Evolutionary conservation across 2,113 vertebrate species (phyloP), one percentile per base, ranked within the genome.

Genomic region (Micromys minutus): DNA sequence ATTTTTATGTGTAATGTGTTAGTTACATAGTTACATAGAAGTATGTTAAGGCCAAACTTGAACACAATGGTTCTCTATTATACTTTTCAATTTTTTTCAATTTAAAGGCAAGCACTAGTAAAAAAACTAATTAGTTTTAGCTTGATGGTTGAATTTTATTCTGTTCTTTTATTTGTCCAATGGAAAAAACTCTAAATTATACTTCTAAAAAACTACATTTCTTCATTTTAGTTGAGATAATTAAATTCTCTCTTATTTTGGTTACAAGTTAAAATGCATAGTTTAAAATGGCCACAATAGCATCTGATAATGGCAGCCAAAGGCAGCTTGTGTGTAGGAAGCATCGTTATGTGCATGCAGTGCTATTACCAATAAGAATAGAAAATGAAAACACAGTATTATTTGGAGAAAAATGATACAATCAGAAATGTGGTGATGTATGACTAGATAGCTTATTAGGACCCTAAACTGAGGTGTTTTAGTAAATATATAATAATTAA

Each of bases 11-110:
- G 55, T 93, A 98, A 96, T 93, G n/a, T 47, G 65, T 86, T 97
- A 97, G 97, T 96, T 97, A 94, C 22, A 88, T 97, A 97, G 97
- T 96, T 97, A 94, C 22, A 88, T 55, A 92, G 83, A 95, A 57
- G 75, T 96, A 79, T 81, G 93, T 92, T 87, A 76, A 89, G 94
- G 79, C 86, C 95, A 97, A 74, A 97, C 80, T 4, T 95, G 89
- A 97, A 96, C 89, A 95, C 81, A 94, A 39, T 96, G 77, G 95
- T 96, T 96, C 65, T 94, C 94, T 92, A 93, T 93, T 94, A 80
- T 57, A 94, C 47, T 91, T 95, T 90, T 52, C 47, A 87, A 90
- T 90, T 57, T 95, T 96, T 97, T 94, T n/a, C n/a, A n/a, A n/a
- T n/a, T n/a, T n/a, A n/a, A 96, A 96, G 72, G 87, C 96, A 96